These are phyloP conservation scores for Eudorcas thomsonii DNA, from an alignment of 2,113 vertebrate genomes.

Conservation along the genomic window DNA sequence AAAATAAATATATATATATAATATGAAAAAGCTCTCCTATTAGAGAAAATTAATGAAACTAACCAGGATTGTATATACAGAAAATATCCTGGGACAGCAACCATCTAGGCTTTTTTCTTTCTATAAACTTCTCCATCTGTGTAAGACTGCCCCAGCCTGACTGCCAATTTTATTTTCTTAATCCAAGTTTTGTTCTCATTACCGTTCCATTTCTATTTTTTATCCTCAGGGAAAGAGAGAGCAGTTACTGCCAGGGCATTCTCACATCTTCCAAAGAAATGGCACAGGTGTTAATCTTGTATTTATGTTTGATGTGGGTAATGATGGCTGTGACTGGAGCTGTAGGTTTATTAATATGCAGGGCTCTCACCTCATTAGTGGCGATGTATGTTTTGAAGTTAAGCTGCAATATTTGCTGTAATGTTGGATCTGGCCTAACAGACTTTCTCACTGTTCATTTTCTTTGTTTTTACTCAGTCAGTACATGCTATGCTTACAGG, in stretches of 20 bases:
- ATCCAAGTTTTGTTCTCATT: conserved; percentile 81
- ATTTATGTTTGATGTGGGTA: conserved; percentile 83
- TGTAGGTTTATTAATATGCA: conserved; percentile 81
- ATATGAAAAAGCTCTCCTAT: background rate
- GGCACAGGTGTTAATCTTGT: conserved; percentile 82
- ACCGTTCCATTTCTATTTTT: conserved; percentile 80
- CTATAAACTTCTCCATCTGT: conserved; percentile 73
- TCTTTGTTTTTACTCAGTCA: conserved; percentile 68
- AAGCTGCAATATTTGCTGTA: conserved; percentile 76
- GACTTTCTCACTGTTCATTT: conserved; percentile 77
- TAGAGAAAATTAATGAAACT: conserved; percentile 11
- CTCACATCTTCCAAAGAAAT: conserved; percentile 81
- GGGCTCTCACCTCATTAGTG: conserved; percentile 85
- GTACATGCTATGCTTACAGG: background rate
- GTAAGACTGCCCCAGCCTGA: conserved; percentile 70
- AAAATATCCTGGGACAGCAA: conserved; percentile 70
- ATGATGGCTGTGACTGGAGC: conserved; percentile 73
- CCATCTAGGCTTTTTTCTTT: conserved; percentile 59
- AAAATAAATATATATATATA: background rate
- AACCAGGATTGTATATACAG: conserved; percentile 16
- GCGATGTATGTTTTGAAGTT: conserved; percentile 82
- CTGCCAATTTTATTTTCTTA: conserved; percentile 77
- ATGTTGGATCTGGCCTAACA: conserved; percentile 72
- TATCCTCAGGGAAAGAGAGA: conserved; percentile 81
- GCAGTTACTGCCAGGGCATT: conserved; percentile 80